Conservation (phyloP, 2,888 invertebrate species). For the Orchesella flavescens region DNA sequence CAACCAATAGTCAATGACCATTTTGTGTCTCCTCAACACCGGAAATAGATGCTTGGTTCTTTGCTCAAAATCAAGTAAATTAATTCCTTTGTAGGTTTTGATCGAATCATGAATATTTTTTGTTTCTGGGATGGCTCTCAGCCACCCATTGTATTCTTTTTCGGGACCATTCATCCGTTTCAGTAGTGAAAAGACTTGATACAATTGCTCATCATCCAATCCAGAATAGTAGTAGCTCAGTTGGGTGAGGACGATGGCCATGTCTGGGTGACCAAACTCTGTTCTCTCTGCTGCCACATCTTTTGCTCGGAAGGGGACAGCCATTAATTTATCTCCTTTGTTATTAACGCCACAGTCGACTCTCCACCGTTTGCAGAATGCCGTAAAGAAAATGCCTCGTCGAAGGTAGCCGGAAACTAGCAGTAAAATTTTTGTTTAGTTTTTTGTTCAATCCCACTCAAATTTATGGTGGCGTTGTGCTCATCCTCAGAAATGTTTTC, state of each 20-base stretch:
- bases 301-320: slow-evolving; percentile 63
- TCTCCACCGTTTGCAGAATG: slow-evolving; percentile 62
- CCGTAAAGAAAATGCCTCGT: slow-evolving; percentile 49
- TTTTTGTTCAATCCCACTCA: slow-evolving; percentile 13
- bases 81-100: slow-evolving; percentile 31
- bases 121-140: neutral
- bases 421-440: slow-evolving; percentile 36
- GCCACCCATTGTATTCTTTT: neutral
- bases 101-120: neutral
- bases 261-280: slow-evolving; percentile 68
- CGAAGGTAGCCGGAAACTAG: slow-evolving; percentile 47
- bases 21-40: slow-evolving; percentile 38
- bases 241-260: slow-evolving; percentile 65
- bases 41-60: slow-evolving; percentile 20
- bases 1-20: slow-evolving; percentile 53
- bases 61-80: slow-evolving; percentile 44
- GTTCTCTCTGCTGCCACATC: slow-evolving; percentile 68
- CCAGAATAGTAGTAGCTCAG: slow-evolving; percentile 68
- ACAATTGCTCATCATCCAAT: slow-evolving; percentile 54
- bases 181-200: slow-evolving; percentile 47
- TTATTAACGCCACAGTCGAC: slow-evolving; percentile 67
- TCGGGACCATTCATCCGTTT: neutral
- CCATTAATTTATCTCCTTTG: slow-evolving; percentile 45
- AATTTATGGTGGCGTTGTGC: slow-evolving; percentile 6
- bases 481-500: slow-evolving; percentile 6